A percentile compares a stretch with the other conserved stretches of the same genome.
These are phyloP conservation scores for Hypselothyrea guttata DNA, from an alignment of 2,888 invertebrate species.

Conservation along the genomic window DNA sequence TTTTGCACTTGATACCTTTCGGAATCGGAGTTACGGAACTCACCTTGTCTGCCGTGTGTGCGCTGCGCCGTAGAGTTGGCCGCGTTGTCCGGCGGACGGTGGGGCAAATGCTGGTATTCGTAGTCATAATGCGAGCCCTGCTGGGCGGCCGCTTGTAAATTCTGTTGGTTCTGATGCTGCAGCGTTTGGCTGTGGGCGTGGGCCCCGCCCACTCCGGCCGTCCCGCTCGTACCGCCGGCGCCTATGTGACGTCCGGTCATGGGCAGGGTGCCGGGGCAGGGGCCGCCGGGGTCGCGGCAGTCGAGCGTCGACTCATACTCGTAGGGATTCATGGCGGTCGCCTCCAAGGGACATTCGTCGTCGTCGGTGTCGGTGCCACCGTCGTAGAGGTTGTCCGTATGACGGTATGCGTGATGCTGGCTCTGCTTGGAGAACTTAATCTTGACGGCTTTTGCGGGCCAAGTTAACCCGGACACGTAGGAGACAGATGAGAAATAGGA, in stretches of 20 bases:
- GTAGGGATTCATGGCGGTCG: constrained; percentile 82
- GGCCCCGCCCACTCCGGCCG: neutral
- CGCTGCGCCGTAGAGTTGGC: constrained; percentile 75
- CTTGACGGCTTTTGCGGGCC: constrained; percentile 77
- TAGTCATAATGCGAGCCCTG: constrained; percentile 81
- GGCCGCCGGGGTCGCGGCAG: constrained; percentile 81
- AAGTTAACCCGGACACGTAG: constrained; percentile 50
- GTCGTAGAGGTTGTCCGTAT: constrained; percentile 81
- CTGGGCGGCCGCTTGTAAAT: constrained; percentile 71
- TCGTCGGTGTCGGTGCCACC: constrained; percentile 81
- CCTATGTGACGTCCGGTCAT: constrained; percentile 60
- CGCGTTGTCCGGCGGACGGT: constrained; percentile 73
- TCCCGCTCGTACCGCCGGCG: no score
- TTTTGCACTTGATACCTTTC: no score
- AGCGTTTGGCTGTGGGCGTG: constrained; percentile 71
- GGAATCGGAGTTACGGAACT: constrained; percentile 44
- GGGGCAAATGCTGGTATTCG: constrained; percentile 81
- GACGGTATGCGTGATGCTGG: constrained; percentile 80
- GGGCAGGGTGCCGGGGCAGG: constrained; percentile 60
- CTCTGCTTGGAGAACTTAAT: constrained; percentile 82
- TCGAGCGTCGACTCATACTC: constrained; percentile 83
- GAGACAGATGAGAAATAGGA: constrained; percentile 40
- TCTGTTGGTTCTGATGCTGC: constrained; percentile 79
- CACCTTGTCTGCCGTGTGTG: constrained; percentile 81
- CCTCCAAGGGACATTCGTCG: constrained; percentile 82